Base-by-base conservation (phyloP, 2,797 vertebrate species). In the Acanthis flammea region DNA sequence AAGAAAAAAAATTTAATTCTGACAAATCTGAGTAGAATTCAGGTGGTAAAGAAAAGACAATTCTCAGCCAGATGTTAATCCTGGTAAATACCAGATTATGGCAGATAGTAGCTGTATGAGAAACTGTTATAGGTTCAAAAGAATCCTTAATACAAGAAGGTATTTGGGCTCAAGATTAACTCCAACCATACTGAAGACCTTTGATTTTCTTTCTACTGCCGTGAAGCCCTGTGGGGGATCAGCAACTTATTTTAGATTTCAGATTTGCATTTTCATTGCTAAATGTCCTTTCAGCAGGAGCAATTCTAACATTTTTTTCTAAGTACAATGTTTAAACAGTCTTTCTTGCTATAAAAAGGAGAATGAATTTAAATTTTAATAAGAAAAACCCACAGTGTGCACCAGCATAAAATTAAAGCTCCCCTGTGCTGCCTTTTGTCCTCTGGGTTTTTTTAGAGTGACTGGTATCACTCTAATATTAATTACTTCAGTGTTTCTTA, bases 341-440 rank as follows among this genome's bases (percentile, higher is more conserved):
- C 10, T 79, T 84, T 10, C 30, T 88, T 90, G 58, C 74, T 83
- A 82, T 50, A 77, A 89, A 94, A 94, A 90, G 41, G 15, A 82
- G 42, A 91, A 87, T 57, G 25, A 87, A 92, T 94, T 89, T 82
- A 79, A 89, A 90, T 89, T 85, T 87, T 89, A 87, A 87, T 87
- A 89, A 65, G 67, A 71, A 95, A 93, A 95, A 71, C 39, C 14
- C 27, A 81, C 51, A 85, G 8, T 63, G 55, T 94, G 48, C 24
- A 51, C 18, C 25, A 85, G 61, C 60, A 94, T 79, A 73, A 94
- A 77, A 89, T 88, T 85, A 67, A 71, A 95, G 11, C 2, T 91
- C 89, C 89, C 77, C 71, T 90, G 53, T 65, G 28, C 28, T 87
- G 45, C 12, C 25, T 87, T 79, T 79, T 86, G 55, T 82, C 63